These are phyloP conservation scores for Coenobita brevimanus DNA, from an alignment of 1,140 invertebrate genomes.

Conservation along the genomic window DNA sequence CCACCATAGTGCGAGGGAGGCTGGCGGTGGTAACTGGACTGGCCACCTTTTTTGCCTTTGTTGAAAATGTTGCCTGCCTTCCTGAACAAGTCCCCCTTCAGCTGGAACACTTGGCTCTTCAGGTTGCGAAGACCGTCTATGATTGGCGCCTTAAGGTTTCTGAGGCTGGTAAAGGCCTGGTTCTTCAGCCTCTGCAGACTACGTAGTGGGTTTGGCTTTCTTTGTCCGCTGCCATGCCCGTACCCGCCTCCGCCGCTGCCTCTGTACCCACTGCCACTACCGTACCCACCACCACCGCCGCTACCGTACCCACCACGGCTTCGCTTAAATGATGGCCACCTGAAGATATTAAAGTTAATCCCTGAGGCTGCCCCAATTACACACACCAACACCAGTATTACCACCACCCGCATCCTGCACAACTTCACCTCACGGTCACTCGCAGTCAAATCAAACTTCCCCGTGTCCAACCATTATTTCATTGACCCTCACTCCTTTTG, in stretches of 20 bases:
- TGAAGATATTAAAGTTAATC: slow-evolving; percentile 56
- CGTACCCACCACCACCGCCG: not conserved
- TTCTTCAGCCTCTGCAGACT: slow-evolving; percentile 42
- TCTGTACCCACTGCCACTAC: not conserved
- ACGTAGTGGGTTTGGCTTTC: not conserved
- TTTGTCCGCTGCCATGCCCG: slow-evolving; percentile 5
- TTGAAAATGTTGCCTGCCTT: slow-evolving; percentile 29
- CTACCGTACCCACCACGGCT: slow-evolving; percentile 23
- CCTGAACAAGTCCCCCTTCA: slow-evolving; percentile 43
- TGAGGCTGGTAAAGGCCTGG: slow-evolving; percentile 44
- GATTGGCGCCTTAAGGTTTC: slow-evolving; percentile 49
- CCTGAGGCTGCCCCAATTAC: slow-evolving; percentile 6
- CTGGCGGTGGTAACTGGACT: slow-evolving; percentile 39
- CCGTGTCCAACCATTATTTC: too few species aligned
- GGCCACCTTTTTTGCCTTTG: slow-evolving; percentile 26
- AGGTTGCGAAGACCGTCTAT: slow-evolving; percentile 48
- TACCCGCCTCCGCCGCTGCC: not conserved
- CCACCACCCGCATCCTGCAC: slow-evolving; percentile 27
- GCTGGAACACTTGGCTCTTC: slow-evolving; percentile 39
- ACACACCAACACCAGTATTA: slow-evolving; percentile 13
- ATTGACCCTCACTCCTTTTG: too few species aligned
- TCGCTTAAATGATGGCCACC: slow-evolving; percentile 49
- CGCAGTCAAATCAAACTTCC: too few species aligned
- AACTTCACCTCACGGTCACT: too few species aligned
- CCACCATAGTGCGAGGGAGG: slow-evolving; percentile 43